Evolutionary conservation across 1,140 invertebrate species (phyloP).

Genomic region (Luehdorfia chinensis): DNA sequence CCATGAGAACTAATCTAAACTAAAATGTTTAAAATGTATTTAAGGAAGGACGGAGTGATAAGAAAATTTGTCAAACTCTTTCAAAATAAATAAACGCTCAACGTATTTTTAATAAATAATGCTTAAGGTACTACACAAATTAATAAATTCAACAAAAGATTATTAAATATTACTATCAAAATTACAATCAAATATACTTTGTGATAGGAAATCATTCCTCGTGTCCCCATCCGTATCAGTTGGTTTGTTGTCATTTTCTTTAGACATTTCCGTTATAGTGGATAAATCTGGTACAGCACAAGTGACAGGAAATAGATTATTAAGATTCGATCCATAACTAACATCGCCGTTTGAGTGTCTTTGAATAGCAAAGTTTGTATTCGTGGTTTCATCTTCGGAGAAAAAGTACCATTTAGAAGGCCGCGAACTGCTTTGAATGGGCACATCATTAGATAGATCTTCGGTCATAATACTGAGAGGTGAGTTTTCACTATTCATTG

Average conservation of each 20-base stretch:
- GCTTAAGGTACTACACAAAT: too few relatives aligned
- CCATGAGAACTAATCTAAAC: too few relatives aligned
- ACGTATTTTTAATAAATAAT: not conserved
- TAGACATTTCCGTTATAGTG: constrained; percentile 59
- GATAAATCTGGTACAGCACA: constrained; percentile 60
- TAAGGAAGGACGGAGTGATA: too few relatives aligned
- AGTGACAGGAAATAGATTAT: constrained; percentile 54
- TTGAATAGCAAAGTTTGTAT: constrained; percentile 28
- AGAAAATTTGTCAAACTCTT: too few relatives aligned
- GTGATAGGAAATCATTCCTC: constrained; percentile 26
- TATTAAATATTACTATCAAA: not conserved
- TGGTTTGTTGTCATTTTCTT: constrained; percentile 33
- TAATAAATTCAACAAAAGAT: constrained; percentile 8
- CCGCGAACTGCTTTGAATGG: constrained; percentile 1
- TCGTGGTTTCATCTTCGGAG: constrained; percentile 54
- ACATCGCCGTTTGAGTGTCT: not conserved
- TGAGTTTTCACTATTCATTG: constrained; percentile 22
- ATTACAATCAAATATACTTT: constrained; percentile 21
- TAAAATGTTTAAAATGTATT: too few relatives aligned
- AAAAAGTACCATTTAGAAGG: constrained; percentile 52
- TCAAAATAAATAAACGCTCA: not conserved
- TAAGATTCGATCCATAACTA: constrained; percentile 40
- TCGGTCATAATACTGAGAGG: constrained; percentile 56
- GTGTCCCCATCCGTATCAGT: constrained; percentile 1
- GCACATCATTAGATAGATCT: constrained; percentile 45